These are phyloP conservation scores for Diphyllodes magnificus DNA, from an alignment of 2,113 vertebrate species.

Conservation along the genomic window DNA sequence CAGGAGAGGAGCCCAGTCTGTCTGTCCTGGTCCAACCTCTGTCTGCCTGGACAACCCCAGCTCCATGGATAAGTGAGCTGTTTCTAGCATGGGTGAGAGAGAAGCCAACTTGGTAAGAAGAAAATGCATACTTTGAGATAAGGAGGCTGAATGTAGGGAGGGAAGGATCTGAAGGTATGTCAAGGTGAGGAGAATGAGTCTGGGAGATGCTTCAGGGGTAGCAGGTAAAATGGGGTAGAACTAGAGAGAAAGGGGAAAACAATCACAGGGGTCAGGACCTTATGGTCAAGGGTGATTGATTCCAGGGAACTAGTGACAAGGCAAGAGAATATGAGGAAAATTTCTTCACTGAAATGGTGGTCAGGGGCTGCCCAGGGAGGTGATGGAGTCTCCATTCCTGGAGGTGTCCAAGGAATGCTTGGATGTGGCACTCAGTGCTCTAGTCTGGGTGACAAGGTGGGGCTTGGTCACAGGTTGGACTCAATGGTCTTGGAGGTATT, in stretches of 20 bases:
- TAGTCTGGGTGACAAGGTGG: background rate
- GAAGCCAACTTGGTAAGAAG: background rate
- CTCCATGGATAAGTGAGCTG: background rate
- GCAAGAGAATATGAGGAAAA: background rate
- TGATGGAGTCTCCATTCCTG: background rate
- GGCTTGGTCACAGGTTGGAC: background rate
- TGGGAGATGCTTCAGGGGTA: background rate
- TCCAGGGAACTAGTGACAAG: background rate
- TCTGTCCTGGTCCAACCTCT: background rate
- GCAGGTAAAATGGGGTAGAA: background rate
- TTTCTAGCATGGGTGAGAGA: background rate
- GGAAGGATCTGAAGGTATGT: background rate
- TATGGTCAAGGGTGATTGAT: background rate
- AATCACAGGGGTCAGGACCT: background rate
- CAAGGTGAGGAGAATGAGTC: background rate
- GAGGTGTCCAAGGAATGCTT: background rate
- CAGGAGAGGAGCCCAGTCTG: background rate
- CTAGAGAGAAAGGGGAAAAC: background rate
- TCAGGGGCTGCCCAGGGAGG: background rate
- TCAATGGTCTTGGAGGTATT: background rate
- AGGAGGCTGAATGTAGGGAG: background rate
- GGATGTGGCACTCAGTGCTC: background rate
- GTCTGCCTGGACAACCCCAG: background rate
- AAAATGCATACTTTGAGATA: background rate
- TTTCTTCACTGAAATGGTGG: background rate